Base-by-base conservation (phyloP, 2,797 vertebrate species). In the Malurus leucopterus region DNA sequence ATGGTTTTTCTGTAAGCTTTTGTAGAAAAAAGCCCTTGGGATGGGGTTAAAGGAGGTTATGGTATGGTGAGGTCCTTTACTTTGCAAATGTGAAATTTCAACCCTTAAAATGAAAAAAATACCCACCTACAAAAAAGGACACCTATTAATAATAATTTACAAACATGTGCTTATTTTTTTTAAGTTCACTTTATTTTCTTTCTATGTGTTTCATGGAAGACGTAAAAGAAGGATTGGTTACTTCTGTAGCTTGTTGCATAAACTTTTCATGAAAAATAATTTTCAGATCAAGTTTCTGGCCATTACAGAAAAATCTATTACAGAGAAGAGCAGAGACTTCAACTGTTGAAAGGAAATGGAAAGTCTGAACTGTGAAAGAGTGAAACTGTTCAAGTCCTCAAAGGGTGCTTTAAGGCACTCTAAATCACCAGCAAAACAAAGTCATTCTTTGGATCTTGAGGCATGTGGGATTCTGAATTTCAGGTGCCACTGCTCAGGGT, bases 401-500 rank as follows among this genome's bases (percentile, higher is more conserved):
- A 91, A 92, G 89, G 47, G 43, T 46, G 44, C 46, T 93, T 86
- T 34, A 91, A 90, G 53, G 15, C 38, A 30, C 29, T 53, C 70
- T 94, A 73, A 91, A 77, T 93, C 64, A 88, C 27, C 64, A 89
- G 64, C 46, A 88, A 82, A 92, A 83, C 36, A 61, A 86, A 93
- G 77, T 77, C 17, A 64, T 91, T 94, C 83, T 84, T 87, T 79
- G 54, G 27, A 41, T 68, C 36, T 65, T 41, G 16, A 19, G 49
- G 11, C 15, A 23, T 88, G 58, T 80, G 61, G 24, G 53, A 72
- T 71, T 75, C 58, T 59, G 76, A 83, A 87, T 92, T 94, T 81
- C 75, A 67, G 67, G 71, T 92, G 77, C 47, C 61, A 38, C n/a
- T 85, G 36, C 63, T 85, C 21, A 51, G 36, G 19, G 22, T 71